These are phyloP conservation scores for Ctenodactylus gundi DNA, from an alignment of 2,113 vertebrate species.

Conservation along the genomic window DNA sequence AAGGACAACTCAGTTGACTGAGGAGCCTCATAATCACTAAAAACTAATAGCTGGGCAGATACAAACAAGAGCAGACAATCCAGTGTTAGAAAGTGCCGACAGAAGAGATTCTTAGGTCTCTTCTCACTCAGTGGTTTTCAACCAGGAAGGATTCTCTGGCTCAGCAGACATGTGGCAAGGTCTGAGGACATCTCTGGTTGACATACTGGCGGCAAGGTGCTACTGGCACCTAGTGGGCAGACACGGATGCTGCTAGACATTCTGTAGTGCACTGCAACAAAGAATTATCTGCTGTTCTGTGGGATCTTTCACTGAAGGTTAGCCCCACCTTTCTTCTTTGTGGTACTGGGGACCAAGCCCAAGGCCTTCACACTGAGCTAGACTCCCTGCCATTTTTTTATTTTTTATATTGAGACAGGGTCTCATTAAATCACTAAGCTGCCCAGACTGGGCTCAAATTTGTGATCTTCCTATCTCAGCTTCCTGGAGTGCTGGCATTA, in stretches of 20 bases:
- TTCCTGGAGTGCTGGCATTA: too few relatives aligned
- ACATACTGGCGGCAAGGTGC: not conserved
- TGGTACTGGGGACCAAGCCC: too few relatives aligned
- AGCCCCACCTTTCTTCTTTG: not conserved
- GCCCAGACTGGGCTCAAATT: too few relatives aligned
- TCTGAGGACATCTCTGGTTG: constrained; percentile 1
- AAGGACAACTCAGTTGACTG: constrained; percentile 20
- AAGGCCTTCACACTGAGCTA: too few relatives aligned
- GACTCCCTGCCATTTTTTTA: too few relatives aligned
- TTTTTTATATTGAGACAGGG: too few relatives aligned
- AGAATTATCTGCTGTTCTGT: constrained; percentile 24
- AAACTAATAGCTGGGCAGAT: not conserved
- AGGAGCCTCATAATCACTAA: not conserved
- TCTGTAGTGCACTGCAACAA: not conserved
- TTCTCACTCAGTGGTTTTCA: not conserved
- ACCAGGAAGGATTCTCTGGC: not conserved
- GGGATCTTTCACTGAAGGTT: constrained; percentile 45
- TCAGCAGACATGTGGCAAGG: not conserved
- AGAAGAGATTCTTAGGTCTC: not conserved
- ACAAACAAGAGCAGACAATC: not conserved
- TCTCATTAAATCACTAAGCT: too few relatives aligned
- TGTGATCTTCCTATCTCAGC: too few relatives aligned
- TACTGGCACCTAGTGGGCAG: not conserved
- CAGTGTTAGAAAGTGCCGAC: not conserved
- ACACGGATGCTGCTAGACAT: not conserved